Percentiles rank a stretch among this genome's conserved stretches.
Conservation (phyloP, 2,888 invertebrate genomes). For the Mythimna pallens region DNA sequence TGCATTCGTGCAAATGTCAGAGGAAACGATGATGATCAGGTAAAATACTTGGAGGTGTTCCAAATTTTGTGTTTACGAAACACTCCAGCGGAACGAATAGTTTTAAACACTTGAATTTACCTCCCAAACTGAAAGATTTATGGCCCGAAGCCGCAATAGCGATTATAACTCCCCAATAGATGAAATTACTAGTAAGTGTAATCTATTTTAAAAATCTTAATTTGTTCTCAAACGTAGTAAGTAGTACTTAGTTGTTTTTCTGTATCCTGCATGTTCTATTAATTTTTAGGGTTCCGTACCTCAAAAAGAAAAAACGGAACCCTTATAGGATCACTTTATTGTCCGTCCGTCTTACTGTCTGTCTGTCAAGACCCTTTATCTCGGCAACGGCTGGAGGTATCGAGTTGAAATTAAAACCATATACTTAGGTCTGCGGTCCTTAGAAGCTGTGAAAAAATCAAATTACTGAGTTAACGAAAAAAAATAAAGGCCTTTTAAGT, state of each 20-base stretch:
- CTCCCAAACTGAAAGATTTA: conserved; percentile 40
- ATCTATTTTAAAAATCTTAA: conserved; percentile 7
- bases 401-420: too few species aligned
- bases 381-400: too few species aligned
- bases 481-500: too few species aligned
- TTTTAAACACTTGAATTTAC: conserved; percentile 43
- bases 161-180: conserved; percentile 3
- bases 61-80: conserved; percentile 60
- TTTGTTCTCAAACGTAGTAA: neutral
- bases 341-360: too few species aligned
- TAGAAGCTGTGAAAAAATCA: too few species aligned
- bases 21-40: conserved; percentile 33
- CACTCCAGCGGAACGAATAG: conserved; percentile 35
- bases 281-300: too few species aligned
- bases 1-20: conserved; percentile 54
- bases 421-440: too few species aligned
- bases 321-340: too few species aligned
- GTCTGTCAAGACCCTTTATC: too few species aligned
- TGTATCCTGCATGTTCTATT: neutral
- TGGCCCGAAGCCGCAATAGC: conserved; percentile 3
- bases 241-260: neutral
- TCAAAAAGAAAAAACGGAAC: too few species aligned
- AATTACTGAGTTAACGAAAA: too few species aligned
- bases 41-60: conserved; percentile 58
- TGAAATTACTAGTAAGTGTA: neutral